A percentile compares a stretch with the other conserved stretches of the same genome.
Conservation (phyloP, 2,797 vertebrate genomes). For the Galagoides demidoff region DNA sequence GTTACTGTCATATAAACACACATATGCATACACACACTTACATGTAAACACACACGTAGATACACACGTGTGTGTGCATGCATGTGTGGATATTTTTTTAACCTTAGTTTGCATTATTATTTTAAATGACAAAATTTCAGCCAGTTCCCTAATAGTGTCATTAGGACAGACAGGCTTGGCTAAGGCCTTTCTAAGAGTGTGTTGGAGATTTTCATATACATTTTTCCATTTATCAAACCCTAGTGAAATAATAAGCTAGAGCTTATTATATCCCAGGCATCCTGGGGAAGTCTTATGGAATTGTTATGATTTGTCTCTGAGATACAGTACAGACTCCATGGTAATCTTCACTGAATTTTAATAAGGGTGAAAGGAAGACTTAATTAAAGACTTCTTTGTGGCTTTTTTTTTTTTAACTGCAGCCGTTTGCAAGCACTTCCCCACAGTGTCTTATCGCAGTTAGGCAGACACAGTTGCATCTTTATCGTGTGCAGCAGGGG, state of each 20-base stretch:
- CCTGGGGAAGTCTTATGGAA: conserved; percentile 81
- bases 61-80: rapidly evolving
- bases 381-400: conserved; percentile 88
- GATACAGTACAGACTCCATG: conserved; percentile 84
- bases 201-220: conserved; percentile 71
- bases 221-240: conserved; percentile 77
- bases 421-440: conserved; percentile 79
- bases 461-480: conserved; percentile 73
- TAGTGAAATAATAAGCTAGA: conserved; percentile 80
- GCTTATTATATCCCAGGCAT: conserved; percentile 64
- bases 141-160: conserved; percentile 70
- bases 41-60: neutral
- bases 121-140: conserved; percentile 65
- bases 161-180: conserved; percentile 57
- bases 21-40: neutral
- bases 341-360: conserved; percentile 86
- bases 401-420: conserved; percentile 70
- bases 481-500: conserved; percentile 60
- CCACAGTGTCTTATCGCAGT: conserved; percentile 83
- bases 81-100: neutral
- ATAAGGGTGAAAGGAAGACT: conserved; percentile 87
- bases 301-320: conserved; percentile 86
- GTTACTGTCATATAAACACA: conserved; percentile 68
- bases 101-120: conserved; percentile 63
- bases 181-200: conserved; percentile 30